A percentile compares a stretch with the other conserved stretches of the same genome.
Conservation (phyloP, 2,888 invertebrate species). For the Sylvicola fuscatus region DNA sequence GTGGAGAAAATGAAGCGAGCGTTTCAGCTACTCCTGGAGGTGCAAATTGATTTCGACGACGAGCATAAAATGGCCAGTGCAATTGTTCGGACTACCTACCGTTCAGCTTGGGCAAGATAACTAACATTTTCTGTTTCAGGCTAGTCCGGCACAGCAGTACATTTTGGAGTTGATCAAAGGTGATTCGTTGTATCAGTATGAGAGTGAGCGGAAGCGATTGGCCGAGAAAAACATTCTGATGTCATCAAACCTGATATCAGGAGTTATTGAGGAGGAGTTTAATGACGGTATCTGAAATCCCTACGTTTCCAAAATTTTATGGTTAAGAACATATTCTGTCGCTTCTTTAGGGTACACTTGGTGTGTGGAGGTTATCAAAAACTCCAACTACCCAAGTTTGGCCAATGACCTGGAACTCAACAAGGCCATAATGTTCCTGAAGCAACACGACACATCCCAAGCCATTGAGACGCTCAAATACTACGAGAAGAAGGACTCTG, state of each 20-base stretch:
- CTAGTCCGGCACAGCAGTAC: conserved; percentile 7
- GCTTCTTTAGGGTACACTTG: conserved; percentile 31
- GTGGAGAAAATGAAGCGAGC: conserved; percentile 83
- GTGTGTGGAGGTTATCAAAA: conserved; percentile 89
- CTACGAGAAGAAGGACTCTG: conserved; percentile 68
- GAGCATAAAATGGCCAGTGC: conserved; percentile 43
- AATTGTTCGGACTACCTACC: conserved; percentile 6
- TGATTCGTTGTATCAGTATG: conserved; percentile 53
- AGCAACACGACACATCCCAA: conserved; percentile 56
- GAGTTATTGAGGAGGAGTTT: conserved; percentile 51
- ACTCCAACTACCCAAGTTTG: conserved; percentile 62
- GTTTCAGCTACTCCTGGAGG: conserved; percentile 74
- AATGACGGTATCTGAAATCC: conserved; percentile 30
- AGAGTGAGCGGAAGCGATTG: conserved; percentile 44
- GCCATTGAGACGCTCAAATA: conserved; percentile 69
- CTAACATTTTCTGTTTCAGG: background rate
- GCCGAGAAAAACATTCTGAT: conserved; percentile 68
- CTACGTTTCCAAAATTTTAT: background rate
- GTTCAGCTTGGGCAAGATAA: background rate
- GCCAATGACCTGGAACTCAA: conserved; percentile 81
- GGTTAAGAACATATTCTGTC: background rate
- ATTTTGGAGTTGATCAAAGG: conserved; percentile 54
- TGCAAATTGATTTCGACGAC: conserved; percentile 65
- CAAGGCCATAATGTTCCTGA: conserved; percentile 68
- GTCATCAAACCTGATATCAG: conserved; percentile 75